Evolutionary conservation across 2,888 invertebrate genomes (phyloP).

Genomic region (Gisinianus flammeolus): DNA sequence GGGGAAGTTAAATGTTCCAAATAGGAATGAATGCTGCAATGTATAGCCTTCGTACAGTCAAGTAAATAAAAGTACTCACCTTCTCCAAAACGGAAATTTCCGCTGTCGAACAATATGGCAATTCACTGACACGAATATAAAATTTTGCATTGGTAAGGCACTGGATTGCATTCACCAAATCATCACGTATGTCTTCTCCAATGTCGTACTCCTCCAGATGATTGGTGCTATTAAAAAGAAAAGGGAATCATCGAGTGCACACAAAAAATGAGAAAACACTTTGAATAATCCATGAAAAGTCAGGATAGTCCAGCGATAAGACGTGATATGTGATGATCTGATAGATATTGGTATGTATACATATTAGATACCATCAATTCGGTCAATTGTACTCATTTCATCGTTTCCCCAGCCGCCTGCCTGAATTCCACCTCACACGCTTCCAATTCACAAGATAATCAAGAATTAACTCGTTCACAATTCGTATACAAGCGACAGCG

Average conservation of each 20-base stretch:
- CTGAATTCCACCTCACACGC: too few relatives aligned
- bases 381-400: too few relatives aligned
- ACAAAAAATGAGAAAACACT: not conserved
- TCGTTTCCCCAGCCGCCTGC: too few relatives aligned
- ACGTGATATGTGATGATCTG: not conserved
- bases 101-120: slow-evolving; percentile 55
- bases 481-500: too few relatives aligned
- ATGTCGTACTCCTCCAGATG: slow-evolving; percentile 47
- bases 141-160: slow-evolving; percentile 54
- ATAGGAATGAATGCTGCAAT: too few relatives aligned
- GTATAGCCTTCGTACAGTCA: too few relatives aligned
- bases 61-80: slow-evolving; percentile 35
- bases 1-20: too few relatives aligned
- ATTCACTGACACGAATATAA: slow-evolving; percentile 46
- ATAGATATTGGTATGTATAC: not conserved
- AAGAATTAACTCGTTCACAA: too few relatives aligned
- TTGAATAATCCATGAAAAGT: not conserved
- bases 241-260: not conserved
- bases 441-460: too few relatives aligned
- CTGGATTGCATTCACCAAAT: slow-evolving; percentile 53
- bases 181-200: slow-evolving; percentile 57
- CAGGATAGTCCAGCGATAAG: not conserved
- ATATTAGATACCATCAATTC: too few relatives aligned
- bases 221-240: slow-evolving; percentile 10
- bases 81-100: slow-evolving; percentile 54